Base-by-base conservation (phyloP, 2,888 invertebrate genomes). In the Helicoverpa assulta region DNA sequence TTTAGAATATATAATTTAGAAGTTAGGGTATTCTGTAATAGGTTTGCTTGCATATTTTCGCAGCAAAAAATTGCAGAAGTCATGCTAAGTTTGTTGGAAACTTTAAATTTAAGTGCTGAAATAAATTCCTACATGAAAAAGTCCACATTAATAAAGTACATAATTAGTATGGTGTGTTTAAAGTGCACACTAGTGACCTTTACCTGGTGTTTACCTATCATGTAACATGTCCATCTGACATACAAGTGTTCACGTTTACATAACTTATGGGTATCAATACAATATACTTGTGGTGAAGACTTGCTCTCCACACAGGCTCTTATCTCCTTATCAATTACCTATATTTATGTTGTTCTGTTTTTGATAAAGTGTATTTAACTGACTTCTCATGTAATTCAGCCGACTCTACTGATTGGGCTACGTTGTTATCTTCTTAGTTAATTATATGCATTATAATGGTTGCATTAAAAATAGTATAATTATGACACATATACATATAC, bases 311-410 rank as follows among this genome's bases (percentile, higher is more conserved):
- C 53, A 67, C 60, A 58, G 26, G 53, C 53, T 66, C 60, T 79
- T 82, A 80, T 73, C 72, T 65, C n/a, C 33, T 79, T 74, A 80
- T 80, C 81, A 77, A 70, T 73, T 63, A 58, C 59, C 64, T 73
- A 55, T 43, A 53, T 72, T 67, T 51, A 55, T n/a, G 54, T 71
- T 59, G 47, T 52, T 59, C 54, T 73, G 47, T 55, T 53, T 58
- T 55, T 74, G 63, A 72, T 70, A 77, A 69, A 47, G 19, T n/a
- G 50, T 7, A 61, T 53, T 40, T 50, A 55, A 67, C 29, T 5
- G 1, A 12, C 40, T 67, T 47, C 8, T 50, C 16, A 12, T 33
- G 16, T 54, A 67, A 21, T 63, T 68, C 26, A 10, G 18, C 18
- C 0, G 7, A 12, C 8, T 43, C 33, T 54, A 6, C 18, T 8